phyloP scores from a whole-genome alignment of 2,797 vertebrate species.

The Chelidonichthys spinosus region DNA sequence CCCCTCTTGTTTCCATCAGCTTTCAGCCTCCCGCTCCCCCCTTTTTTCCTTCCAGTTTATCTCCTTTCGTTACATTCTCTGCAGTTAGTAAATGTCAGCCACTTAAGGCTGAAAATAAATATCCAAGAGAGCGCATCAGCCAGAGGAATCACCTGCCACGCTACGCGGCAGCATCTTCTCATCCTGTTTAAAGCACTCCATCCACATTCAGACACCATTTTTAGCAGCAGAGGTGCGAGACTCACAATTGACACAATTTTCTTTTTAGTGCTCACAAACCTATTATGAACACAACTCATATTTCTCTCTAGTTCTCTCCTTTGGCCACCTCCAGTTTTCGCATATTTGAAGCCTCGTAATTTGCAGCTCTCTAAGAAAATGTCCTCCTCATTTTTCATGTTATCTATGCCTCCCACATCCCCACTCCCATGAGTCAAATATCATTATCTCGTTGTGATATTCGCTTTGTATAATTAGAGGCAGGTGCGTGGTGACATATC shows the following conservation, averaged over 20 bases:
- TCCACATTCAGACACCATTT: constrained; percentile 43
- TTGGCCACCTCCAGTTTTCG: constrained; percentile 12
- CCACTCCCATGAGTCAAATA: constrained; percentile 54
- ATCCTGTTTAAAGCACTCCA: constrained; percentile 50
- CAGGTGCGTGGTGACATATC: constrained; percentile 63
- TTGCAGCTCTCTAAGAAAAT: constrained; percentile 35
- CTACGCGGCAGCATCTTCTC: constrained; percentile 55
- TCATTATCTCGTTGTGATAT: constrained; percentile 67
- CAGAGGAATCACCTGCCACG: constrained; percentile 58
- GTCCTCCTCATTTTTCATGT: constrained; percentile 28
- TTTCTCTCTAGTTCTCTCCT: constrained; percentile 8
- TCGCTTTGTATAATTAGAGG: constrained; percentile 65
- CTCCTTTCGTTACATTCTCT: constrained; percentile 35
- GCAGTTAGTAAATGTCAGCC: constrained; percentile 61
- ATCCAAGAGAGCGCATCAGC: constrained; percentile 37
- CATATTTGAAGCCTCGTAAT: constrained; percentile 30
- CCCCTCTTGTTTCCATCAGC: constrained; percentile 46
- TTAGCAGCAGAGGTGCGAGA: constrained; percentile 39
- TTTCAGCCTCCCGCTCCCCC: constrained; percentile 12
- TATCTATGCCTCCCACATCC: constrained; percentile 50
- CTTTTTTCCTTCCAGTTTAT: constrained; percentile 37
- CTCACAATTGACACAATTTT: constrained; percentile 20
- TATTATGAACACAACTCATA: neutral
- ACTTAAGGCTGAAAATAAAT: constrained; percentile 59
- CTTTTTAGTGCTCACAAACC: constrained; percentile 8